Conservation (phyloP, 1,140 invertebrate species). For the Schlechtendalia chinensis region DNA sequence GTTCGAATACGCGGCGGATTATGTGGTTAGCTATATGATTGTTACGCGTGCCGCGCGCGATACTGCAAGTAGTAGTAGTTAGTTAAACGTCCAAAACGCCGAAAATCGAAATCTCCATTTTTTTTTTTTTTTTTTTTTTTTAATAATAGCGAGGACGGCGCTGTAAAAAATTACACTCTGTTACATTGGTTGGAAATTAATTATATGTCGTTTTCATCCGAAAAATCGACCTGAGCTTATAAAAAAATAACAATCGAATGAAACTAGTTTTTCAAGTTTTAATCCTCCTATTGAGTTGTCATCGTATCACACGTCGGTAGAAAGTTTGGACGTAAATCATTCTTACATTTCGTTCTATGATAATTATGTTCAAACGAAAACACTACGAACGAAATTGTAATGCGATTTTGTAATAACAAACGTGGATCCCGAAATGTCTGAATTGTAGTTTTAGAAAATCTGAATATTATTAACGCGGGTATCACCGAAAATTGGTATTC, state of each 20-base stretch:
- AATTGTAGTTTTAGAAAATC: too few relatives aligned
- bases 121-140: neutral
- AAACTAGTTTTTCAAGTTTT: neutral
- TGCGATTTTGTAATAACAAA: neutral
- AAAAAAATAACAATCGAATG: neutral
- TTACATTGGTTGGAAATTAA: too few relatives aligned
- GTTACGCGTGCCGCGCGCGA: too few relatives aligned
- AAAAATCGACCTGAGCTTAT: neutral
- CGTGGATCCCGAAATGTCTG: neutral
- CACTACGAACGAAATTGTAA: neutral
- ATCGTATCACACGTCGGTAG: neutral
- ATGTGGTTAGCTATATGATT: too few relatives aligned
- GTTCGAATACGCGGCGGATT: too few relatives aligned
- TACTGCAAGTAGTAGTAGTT: too few relatives aligned
- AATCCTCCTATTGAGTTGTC: neutral
- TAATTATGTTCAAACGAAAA: neutral
- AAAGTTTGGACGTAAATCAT: neutral
- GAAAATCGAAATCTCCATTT: neutral
- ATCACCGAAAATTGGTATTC: too few relatives aligned
- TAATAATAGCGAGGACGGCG: neutral
- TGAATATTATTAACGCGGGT: too few relatives aligned
- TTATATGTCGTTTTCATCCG: too few relatives aligned
- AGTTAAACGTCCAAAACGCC: neutral
- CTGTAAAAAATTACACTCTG: neutral
- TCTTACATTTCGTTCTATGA: neutral